phyloP scores from a whole-genome alignment of 2,113 vertebrate species.

The Grus americana region DNA sequence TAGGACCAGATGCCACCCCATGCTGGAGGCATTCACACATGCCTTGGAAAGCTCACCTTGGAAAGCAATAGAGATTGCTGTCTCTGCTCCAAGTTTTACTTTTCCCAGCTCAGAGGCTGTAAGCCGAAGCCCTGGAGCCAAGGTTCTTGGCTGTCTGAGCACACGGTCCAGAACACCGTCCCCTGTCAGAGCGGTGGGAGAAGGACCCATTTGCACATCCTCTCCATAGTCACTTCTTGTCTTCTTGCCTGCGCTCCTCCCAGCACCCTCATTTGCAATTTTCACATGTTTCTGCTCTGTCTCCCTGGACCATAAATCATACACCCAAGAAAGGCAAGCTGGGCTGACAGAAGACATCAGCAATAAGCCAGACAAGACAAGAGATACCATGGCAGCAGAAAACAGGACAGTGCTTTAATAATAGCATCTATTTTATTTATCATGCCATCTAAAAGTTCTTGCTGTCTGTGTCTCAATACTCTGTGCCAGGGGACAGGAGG shows the following conservation, averaged over 20 bases:
- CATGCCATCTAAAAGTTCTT: neutral
- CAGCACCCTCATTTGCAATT: conserved; percentile 23
- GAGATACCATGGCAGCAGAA: conserved; percentile 38
- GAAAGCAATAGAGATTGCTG: accelerated
- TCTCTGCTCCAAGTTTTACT: neutral
- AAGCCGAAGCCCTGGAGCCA: neutral
- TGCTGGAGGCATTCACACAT: accelerated
- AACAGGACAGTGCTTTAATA: conserved; percentile 24
- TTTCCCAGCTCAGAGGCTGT: neutral
- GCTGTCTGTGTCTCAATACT: neutral
- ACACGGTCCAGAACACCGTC: accelerated
- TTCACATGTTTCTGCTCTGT: conserved; percentile 1
- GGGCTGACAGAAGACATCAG: conserved; percentile 54
- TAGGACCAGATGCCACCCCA: neutral
- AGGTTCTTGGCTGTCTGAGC: neutral
- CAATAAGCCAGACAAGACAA: conserved; percentile 35
- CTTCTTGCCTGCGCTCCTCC: neutral
- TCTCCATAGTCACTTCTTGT: neutral
- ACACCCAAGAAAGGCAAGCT: neutral
- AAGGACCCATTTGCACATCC: neutral
- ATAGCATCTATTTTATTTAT: conserved; percentile 51
- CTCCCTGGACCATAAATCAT: conserved; percentile 43
- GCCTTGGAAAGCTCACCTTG: neutral
- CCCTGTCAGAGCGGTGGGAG: neutral
- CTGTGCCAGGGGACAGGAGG: conserved; percentile 12